Evolutionary conservation across 2,888 invertebrate species (phyloP), one percentile per base, ranked within the genome.

Genomic region (Tupiocoris notatus): DNA sequence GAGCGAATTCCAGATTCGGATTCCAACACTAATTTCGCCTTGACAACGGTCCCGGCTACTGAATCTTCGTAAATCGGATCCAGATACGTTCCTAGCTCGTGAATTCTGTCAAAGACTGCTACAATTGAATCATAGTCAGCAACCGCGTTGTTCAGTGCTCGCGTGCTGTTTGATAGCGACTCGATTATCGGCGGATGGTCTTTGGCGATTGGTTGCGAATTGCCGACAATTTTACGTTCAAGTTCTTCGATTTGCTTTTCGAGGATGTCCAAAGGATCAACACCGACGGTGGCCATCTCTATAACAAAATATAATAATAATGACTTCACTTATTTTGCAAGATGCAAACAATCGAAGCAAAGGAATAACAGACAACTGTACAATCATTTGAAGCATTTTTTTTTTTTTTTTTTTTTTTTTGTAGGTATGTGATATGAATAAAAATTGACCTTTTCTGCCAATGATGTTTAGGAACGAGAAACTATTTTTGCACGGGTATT

Each of bases 61-160:
- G 61, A 39, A 21, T 76, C 76, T 21, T 76, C 76, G 20, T 76
- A 76, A n/a, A 56, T n/a, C 9, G 76, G 76, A 39, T 76, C 76
- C 2, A 76, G 58, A 20, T 68, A 76, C n/a, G 67, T 63, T 2
- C 64, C 76, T 7, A 76, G 57, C 22, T 76, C 66, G 20, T 39
- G 9, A 25, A 76, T 76, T 21, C 76, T 58, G 56, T 76, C 70
- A 54, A 76, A 76, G 20, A 76, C 66, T 1, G 68, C 25, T 6
- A 24, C 7, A n/a, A 70, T 70, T 12, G 67, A 22, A 12, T 76
- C 76, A 54, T 76, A 76, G 23, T n/a, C 20, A 25, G 62, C 18
- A 3, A 74, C 75, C 12, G 66, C 56, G 56, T 18, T 24, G 16
- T 62, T 24, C n/a, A 76, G 24, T 7, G 62, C 17, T 22, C 21